Evolutionary conservation across 1,140 invertebrate species (phyloP).

Genomic region (Neuroterus valhalla): DNA sequence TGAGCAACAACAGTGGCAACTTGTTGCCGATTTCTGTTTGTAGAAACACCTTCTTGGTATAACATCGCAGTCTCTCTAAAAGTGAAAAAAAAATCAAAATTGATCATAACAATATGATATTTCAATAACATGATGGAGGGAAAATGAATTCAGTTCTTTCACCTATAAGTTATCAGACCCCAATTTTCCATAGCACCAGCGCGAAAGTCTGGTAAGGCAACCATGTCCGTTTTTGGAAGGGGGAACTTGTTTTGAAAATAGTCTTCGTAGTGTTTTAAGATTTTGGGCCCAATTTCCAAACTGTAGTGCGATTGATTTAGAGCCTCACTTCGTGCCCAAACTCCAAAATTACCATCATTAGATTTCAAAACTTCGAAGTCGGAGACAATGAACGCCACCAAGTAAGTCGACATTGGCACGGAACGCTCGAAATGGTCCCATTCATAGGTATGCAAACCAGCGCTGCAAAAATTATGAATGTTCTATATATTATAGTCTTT

Average conservation of each 20-base stretch:
- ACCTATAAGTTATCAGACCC: slow-evolving; percentile 94
- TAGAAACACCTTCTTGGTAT: slow-evolving; percentile 85
- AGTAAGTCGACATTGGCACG: slow-evolving; percentile 94
- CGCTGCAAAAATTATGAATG: slow-evolving; percentile 75
- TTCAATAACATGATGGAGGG: too few species aligned
- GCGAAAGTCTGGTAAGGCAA: slow-evolving; percentile 93
- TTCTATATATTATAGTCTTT: too few species aligned
- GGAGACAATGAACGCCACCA: slow-evolving; percentile 94
- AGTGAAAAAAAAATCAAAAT: slow-evolving; percentile 48
- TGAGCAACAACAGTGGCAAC: slow-evolving; percentile 89
- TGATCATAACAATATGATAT: too few species aligned
- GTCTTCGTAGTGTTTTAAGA: slow-evolving; percentile 88
- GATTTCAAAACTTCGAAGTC: slow-evolving; percentile 84
- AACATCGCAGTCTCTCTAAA: slow-evolving; percentile 89
- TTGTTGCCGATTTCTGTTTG: slow-evolving; percentile 80
- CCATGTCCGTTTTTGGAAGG: slow-evolving; percentile 90
- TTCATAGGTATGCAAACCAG: slow-evolving; percentile 78
- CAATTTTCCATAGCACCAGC: slow-evolving; percentile 96
- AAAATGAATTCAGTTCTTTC: not conserved
- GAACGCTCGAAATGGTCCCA: slow-evolving; percentile 89
- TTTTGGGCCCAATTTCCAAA: slow-evolving; percentile 85
- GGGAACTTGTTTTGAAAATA: slow-evolving; percentile 91
- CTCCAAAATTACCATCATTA: slow-evolving; percentile 77
- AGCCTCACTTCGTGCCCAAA: slow-evolving; percentile 90
- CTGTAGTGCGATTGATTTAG: slow-evolving; percentile 87